Conservation (phyloP, 2,113 vertebrate genomes). For the Otus sunia region DNA sequence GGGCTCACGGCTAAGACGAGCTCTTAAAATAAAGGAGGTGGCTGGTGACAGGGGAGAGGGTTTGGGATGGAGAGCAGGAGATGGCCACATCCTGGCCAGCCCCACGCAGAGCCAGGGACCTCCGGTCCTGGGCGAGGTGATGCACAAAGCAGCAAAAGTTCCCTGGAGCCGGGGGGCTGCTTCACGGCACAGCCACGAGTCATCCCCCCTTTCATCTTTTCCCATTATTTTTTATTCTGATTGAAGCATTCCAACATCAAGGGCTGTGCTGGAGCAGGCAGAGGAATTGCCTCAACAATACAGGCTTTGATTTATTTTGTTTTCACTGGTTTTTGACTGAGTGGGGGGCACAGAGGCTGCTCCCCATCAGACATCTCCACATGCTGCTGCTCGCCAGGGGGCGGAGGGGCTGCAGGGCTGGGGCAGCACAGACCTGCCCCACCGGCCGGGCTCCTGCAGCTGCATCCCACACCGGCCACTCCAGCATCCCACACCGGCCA, state of each 20-base stretch:
- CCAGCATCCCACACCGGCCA: background rate
- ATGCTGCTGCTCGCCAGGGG: fast-evolving
- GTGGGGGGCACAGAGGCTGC: background rate
- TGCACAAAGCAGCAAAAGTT: background rate
- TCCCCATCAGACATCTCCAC: background rate
- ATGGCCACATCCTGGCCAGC: background rate
- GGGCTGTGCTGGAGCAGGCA: background rate
- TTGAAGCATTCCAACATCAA: conserved; percentile 28
- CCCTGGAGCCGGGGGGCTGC: fast-evolving
- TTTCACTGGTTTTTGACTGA: background rate
- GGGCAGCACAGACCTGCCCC: background rate
- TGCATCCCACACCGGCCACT: fast-evolving
- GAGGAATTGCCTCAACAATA: background rate
- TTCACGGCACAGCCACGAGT: background rate
- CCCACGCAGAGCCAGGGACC: fast-evolving
- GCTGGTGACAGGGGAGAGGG: background rate
- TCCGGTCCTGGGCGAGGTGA: fast-evolving
- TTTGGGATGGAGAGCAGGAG: background rate
- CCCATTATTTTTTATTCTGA: background rate
- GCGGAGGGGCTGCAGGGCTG: fast-evolving
- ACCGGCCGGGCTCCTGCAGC: no score
- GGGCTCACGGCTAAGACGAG: fast-evolving
- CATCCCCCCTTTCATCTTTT: background rate
- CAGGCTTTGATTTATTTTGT: conserved; percentile 1
- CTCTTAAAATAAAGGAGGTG: background rate